These are phyloP conservation scores for Pterois miles DNA, from an alignment of 2,797 vertebrate genomes.

Conservation along the genomic window DNA sequence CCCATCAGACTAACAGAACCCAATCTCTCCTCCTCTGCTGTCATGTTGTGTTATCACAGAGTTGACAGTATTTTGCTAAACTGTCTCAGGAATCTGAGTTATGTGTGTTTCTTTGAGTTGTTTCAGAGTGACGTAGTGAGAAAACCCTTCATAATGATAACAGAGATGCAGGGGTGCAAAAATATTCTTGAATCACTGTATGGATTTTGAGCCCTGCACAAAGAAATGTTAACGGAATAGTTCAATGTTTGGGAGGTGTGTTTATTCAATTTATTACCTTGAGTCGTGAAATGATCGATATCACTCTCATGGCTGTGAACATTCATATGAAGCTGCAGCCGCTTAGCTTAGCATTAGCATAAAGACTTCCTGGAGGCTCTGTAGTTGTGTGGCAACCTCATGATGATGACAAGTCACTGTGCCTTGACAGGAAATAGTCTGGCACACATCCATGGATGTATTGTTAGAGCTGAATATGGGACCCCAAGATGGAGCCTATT, in stretches of 20 bases:
- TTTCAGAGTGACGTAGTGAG: constrained; percentile 8
- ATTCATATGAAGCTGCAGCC: not conserved
- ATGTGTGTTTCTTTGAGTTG: constrained; percentile 5
- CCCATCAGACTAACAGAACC: not conserved
- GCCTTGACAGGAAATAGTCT: no score
- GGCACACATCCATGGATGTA: no score
- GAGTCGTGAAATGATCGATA: not conserved
- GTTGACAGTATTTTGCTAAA: not conserved
- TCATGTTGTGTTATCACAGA: constrained; percentile 2
- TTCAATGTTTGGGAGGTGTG: not conserved
- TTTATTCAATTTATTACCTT: not conserved
- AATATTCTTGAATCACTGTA: constrained; percentile 17
- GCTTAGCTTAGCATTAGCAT: no score
- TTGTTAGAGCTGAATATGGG: no score
- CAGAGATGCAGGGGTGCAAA: not conserved
- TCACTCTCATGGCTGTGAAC: not conserved
- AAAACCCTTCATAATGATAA: constrained; percentile 8
- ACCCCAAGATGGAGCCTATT: no score
- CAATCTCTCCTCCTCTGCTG: not conserved
- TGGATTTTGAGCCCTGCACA: not conserved
- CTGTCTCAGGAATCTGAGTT: constrained; percentile 6
- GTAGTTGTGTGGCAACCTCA: no score
- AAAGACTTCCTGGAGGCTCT: no score
- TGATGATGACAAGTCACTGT: no score
- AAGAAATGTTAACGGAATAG: constrained; percentile 15